These are phyloP conservation scores for Himalopsyche phryganea DNA, from an alignment of 1,140 invertebrate genomes.

Conservation along the genomic window DNA sequence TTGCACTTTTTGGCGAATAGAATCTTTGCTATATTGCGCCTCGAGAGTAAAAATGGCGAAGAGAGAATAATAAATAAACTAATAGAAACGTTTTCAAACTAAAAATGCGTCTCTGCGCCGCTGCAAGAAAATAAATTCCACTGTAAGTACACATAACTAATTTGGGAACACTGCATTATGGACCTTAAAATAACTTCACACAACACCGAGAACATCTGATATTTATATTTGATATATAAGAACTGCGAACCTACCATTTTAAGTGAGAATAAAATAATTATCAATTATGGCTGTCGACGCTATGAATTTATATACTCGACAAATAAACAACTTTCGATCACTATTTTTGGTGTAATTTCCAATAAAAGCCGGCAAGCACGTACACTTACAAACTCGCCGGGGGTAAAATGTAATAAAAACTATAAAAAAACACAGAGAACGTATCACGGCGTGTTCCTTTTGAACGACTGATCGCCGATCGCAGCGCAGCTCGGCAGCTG, in stretches of 20 bases:
- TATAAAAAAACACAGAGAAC: slow-evolving; percentile 4
- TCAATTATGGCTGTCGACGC: no score
- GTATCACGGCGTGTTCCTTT: slow-evolving; percentile 6
- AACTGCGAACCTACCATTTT: slow-evolving; percentile 12
- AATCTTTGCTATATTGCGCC: no score
- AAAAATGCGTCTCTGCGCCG: no score
- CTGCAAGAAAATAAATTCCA: no score
- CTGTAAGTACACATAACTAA: not conserved
- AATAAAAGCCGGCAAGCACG: not conserved
- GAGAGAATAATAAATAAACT: no score
- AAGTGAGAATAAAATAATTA: no score
- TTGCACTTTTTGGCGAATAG: no score
- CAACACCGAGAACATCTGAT: slow-evolving; percentile 7
- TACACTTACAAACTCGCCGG: not conserved
- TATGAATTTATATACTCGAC: no score
- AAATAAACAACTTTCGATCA: not conserved
- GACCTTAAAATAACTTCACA: slow-evolving; percentile 24
- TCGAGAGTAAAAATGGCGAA: no score
- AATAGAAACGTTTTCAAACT: no score
- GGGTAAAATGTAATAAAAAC: slow-evolving; percentile 1
- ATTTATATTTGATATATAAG: slow-evolving; percentile 1
- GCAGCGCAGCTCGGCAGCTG: slow-evolving; percentile 1
- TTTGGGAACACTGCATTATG: slow-evolving; percentile 20
- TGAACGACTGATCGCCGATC: slow-evolving; percentile 10
- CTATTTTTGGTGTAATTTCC: not conserved